A percentile compares a stretch with the other conserved stretches of the same genome.
Evolutionary conservation across 2,797 vertebrate genomes (phyloP).

Genomic region (Xenopus petersii): DNA sequence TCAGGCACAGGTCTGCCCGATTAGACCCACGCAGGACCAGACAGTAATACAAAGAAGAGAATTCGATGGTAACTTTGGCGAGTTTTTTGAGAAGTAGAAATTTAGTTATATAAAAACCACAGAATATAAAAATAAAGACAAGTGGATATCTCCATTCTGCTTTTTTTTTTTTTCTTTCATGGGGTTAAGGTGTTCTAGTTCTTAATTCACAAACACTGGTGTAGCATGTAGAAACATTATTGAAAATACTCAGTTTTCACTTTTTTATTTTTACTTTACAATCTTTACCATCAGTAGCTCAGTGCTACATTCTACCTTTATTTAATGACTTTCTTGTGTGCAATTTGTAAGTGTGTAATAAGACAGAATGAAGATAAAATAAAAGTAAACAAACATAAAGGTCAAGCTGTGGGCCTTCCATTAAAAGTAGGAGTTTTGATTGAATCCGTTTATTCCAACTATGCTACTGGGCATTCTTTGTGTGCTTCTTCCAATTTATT

Average conservation of each 20-base stretch:
- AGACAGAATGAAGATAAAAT: constrained; percentile 58
- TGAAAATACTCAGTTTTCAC: too few species aligned
- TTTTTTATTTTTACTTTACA: constrained; percentile 4
- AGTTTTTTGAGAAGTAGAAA: too few species aligned
- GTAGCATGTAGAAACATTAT: too few species aligned
- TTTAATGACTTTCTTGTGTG: constrained; percentile 56
- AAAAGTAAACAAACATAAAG: constrained; percentile 60
- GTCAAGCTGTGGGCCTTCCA: constrained; percentile 51
- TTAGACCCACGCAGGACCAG: too few species aligned
- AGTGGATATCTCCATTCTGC: neutral
- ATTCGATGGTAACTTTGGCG: too few species aligned
- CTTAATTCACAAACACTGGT: too few species aligned
- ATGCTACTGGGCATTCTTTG: constrained; percentile 46
- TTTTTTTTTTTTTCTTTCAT: neutral
- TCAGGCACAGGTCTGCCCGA: too few species aligned
- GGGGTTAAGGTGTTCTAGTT: too few species aligned
- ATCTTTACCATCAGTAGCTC: constrained; percentile 10
- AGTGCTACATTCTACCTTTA: constrained; percentile 55
- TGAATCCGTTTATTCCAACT: constrained; percentile 48
- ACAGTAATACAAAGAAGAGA: too few species aligned
- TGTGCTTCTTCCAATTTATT: constrained; percentile 42
- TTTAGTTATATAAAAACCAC: too few species aligned
- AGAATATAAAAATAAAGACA: too few species aligned
- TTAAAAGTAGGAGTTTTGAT: constrained; percentile 43
- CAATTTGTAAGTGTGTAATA: constrained; percentile 58